Conservation (phyloP, 2,888 invertebrate species). For the Ophion ventricosus region DNA sequence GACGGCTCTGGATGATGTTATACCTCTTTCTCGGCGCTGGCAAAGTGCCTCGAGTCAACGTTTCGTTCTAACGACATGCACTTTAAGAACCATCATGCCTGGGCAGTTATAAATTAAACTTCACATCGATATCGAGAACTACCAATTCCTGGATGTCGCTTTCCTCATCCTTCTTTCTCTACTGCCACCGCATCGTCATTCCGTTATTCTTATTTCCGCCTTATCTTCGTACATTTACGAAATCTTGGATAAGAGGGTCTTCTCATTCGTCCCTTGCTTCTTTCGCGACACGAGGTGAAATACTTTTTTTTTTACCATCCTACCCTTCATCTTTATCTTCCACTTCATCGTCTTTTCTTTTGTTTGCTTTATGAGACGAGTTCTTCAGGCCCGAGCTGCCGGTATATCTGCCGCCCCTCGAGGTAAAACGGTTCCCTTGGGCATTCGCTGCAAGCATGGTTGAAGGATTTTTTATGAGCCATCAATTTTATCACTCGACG, state of each 20-base stretch:
- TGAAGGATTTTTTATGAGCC: slow-evolving; percentile 56
- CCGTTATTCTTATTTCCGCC: slow-evolving; percentile 6
- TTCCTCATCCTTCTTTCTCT: not conserved
- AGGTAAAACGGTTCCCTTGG: not conserved
- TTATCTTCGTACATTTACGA: not conserved
- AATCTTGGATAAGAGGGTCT: not conserved
- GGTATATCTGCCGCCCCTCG: slow-evolving; percentile 11
- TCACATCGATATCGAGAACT: slow-evolving; percentile 48
- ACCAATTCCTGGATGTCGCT: slow-evolving; percentile 16
- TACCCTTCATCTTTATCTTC: slow-evolving; percentile 4
- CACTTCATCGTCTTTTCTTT: slow-evolving; percentile 2
- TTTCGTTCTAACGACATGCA: slow-evolving; percentile 23
- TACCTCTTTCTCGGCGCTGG: slow-evolving; percentile 19
- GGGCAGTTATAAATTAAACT: slow-evolving; percentile 55
- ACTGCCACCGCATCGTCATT: not conserved
- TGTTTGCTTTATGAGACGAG: slow-evolving; percentile 21
- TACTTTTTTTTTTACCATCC: not conserved
- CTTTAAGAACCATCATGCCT: slow-evolving; percentile 25
- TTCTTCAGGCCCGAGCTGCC: not conserved
- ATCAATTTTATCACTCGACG: slow-evolving; percentile 60
- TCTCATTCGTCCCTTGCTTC: not conserved
- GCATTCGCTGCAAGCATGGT: not conserved
- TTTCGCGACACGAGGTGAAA: not conserved
- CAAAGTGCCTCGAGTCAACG: slow-evolving; percentile 30
- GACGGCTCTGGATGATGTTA: slow-evolving; percentile 3